Base-by-base conservation (phyloP, 1,140 invertebrate species). In the Euwallacea similis region DNA sequence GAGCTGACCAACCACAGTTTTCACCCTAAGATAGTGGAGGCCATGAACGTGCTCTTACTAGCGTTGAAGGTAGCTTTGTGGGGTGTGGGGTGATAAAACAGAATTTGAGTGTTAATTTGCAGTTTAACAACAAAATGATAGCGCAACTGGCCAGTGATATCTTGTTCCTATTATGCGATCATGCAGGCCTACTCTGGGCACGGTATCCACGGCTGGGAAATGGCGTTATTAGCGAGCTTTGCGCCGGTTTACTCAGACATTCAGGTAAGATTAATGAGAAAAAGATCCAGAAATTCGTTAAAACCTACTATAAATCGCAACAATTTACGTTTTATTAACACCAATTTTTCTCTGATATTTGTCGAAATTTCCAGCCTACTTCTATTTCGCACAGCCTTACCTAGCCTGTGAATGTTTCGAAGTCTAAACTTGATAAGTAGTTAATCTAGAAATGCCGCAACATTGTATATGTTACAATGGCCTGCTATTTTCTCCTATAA, bases 121-220 rank as follows among this genome's bases (percentile, higher is more conserved):
- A 94, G 92, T 92, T 93, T 83, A 91, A 89, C 77, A 92, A 93
- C 79, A 89, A 91, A 81, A 88, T 86, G 11, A 92, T 96, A 16
- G 93, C 91, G 42, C 91, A 94, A 83, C 88, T 96, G n/a, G 92
- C 94, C 4, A 92, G 91, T 73, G 94, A 96, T 81, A 89, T 92
- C 77, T 83, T 97, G 58, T 83, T 92, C 56, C 83, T 95, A 58
- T 82, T 96, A 33, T 90, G 90, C 77, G 93, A 96, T 81, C 92
- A 95, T 83, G 88, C 91, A 1, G 86, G 89, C 55, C 82, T 86
- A 58, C 84, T 97, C 16, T 84, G 93, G 64, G 87, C 89, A 70
- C 82, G 89, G 73, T 93, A 93, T 84, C 91, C 93, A 2, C 88
- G 91, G 67, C 84, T 96, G 61, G 90, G 91, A 68, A 88, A 87